Evolutionary conservation across 2,797 vertebrate species (phyloP).

Genomic region (Sebastes steindachneri): DNA sequence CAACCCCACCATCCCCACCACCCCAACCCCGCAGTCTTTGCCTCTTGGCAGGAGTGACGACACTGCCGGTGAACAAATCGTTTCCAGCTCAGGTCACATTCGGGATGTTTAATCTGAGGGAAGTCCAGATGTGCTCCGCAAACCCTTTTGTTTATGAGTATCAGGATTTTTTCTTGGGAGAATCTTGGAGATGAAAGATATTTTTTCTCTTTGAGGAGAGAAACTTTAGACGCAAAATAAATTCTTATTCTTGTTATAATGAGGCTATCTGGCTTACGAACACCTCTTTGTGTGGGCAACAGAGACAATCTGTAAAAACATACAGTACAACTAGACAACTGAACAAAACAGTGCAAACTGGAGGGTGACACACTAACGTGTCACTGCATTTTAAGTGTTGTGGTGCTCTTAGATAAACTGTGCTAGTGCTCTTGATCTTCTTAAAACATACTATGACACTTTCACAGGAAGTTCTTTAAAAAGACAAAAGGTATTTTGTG

Average conservation of each 20-base stretch:
- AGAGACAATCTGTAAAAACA: not conserved
- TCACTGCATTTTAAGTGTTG: not conserved
- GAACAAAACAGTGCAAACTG: constrained; percentile 1
- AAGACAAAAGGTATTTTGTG: not conserved
- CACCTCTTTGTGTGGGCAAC: not conserved
- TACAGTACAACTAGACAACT: not conserved
- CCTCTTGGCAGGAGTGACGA: constrained; percentile 64
- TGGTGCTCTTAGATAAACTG: not conserved
- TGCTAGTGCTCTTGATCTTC: not conserved
- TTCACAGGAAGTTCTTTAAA: not conserved
- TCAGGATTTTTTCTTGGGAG: constrained; percentile 19
- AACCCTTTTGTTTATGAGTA: constrained; percentile 64
- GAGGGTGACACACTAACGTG: not conserved
- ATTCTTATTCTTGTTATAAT: not conserved
- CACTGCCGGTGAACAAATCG: constrained; percentile 67
- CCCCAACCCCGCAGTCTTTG: not conserved
- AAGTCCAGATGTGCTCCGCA: constrained; percentile 74
- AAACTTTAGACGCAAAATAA: not conserved
- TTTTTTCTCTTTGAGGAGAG: constrained; percentile 1
- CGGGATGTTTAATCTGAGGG: constrained; percentile 71
- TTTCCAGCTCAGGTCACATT: constrained; percentile 76
- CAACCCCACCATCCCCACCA: not conserved
- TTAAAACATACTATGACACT: not conserved
- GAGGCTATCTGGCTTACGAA: not conserved
- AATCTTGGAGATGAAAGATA: constrained; percentile 5